phyloP scores from a whole-genome alignment of 2,797 vertebrate species.

The Zenarchopterus dispar region DNA sequence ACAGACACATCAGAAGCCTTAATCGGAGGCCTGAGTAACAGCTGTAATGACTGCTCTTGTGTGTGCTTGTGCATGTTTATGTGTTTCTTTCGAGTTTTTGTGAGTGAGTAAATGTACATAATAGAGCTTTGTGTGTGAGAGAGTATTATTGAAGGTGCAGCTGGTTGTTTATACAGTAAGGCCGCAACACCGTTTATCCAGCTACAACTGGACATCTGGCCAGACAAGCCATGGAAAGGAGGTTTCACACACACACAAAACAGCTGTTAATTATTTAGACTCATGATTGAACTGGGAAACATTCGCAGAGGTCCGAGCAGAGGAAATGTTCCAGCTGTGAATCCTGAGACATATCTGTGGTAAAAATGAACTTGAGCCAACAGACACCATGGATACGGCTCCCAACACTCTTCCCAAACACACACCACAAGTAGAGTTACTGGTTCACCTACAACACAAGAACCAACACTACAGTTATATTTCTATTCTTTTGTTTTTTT shows the following conservation, averaged over 20 bases:
- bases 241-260: not conserved
- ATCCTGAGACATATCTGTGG: no score
- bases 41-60: slow-evolving; percentile 28
- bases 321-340: no score
- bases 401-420: no score
- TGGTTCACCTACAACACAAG: no score
- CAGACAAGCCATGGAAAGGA: slow-evolving; percentile 1
- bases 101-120: slow-evolving; percentile 16
- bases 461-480: no score
- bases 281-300: not conserved
- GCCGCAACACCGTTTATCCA: slow-evolving; percentile 20
- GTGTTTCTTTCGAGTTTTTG: slow-evolving; percentile 4
- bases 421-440: no score
- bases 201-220: slow-evolving; percentile 27
- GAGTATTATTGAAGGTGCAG: slow-evolving; percentile 19
- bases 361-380: no score
- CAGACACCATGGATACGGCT: no score
- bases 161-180: slow-evolving; percentile 18
- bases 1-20: slow-evolving; percentile 24
- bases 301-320: no score
- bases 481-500: no score
- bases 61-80: slow-evolving; percentile 4
- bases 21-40: slow-evolving; percentile 30
- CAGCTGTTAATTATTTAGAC: no score
- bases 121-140: slow-evolving; percentile 4